Percentiles rank a stretch among this genome's conserved stretches.
Conservation (phyloP, 2,888 invertebrate species). For the Stramonita haemastoma region DNA sequence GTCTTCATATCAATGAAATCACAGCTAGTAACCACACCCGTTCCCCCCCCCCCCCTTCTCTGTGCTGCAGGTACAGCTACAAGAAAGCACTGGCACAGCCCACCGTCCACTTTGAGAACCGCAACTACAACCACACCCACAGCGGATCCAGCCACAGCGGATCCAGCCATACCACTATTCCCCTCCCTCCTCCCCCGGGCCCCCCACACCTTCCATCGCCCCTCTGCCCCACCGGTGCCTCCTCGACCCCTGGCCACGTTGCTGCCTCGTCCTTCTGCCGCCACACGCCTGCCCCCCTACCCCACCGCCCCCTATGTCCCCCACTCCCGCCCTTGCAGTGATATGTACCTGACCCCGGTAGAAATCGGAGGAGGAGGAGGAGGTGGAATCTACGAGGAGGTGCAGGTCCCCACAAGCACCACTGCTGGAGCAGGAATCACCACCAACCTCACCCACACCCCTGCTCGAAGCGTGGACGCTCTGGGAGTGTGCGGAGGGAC, state of each 20-base stretch:
- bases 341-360: constrained; percentile 61
- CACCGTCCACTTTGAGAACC: constrained; percentile 51
- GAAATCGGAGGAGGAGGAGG: constrained; percentile 51
- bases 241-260: neutral
- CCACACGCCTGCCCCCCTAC: neutral
- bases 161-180: neutral
- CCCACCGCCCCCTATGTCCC: neutral
- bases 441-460: constrained; percentile 10
- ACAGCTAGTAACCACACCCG: neutral
- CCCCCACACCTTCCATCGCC: constrained; percentile 12
- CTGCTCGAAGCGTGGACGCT: neutral
- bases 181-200: neutral
- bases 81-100: constrained; percentile 45
- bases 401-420: constrained; percentile 54
- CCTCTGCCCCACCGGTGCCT: neutral
- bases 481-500: constrained; percentile 45
- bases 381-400: constrained; percentile 51
- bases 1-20: no score
- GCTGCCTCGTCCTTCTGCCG: neutral
- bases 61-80: constrained; percentile 53
- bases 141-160: neutral
- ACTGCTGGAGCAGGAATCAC: neutral
- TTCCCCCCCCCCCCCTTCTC: neutral
- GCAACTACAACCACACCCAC: constrained; percentile 44
- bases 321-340: constrained; percentile 53